Evolutionary conservation across 2,113 vertebrate genomes (phyloP).

Genomic region (Lagenorhynchus albirostris): DNA sequence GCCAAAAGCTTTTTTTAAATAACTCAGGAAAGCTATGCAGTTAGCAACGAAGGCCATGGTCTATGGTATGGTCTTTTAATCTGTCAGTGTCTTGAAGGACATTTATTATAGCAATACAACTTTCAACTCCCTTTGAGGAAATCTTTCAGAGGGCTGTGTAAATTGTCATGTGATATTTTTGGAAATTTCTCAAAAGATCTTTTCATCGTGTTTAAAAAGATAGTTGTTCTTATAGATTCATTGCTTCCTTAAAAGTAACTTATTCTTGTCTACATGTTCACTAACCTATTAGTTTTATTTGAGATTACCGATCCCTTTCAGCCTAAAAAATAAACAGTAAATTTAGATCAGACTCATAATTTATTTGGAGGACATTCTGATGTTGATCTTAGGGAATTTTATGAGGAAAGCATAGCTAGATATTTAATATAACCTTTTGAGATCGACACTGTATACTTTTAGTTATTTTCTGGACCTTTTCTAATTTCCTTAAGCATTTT

Average conservation of each 20-base stretch:
- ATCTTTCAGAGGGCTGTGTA: not conserved
- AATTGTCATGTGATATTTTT: not conserved
- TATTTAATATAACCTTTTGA: not conserved
- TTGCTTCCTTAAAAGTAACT: not conserved
- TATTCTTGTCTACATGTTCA: not conserved
- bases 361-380: not conserved
- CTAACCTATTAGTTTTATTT: not conserved
- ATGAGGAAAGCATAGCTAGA: not conserved
- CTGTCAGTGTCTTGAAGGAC: not conserved
- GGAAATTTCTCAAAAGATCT: not conserved
- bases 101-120: not conserved
- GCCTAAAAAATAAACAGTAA: not conserved
- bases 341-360: not conserved
- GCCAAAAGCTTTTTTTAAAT: constrained; percentile 42
- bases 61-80: not conserved
- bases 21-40: not conserved
- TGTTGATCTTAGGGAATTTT: not conserved
- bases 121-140: not conserved
- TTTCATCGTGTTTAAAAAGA: not conserved
- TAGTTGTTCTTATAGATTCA: not conserved
- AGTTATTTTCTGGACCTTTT: not conserved
- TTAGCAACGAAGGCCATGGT: not conserved
- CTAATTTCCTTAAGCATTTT: not conserved
- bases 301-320: not conserved
- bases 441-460: not conserved